Conservation (phyloP, 2,797 vertebrate species). For the Malacoraja senta region DNA sequence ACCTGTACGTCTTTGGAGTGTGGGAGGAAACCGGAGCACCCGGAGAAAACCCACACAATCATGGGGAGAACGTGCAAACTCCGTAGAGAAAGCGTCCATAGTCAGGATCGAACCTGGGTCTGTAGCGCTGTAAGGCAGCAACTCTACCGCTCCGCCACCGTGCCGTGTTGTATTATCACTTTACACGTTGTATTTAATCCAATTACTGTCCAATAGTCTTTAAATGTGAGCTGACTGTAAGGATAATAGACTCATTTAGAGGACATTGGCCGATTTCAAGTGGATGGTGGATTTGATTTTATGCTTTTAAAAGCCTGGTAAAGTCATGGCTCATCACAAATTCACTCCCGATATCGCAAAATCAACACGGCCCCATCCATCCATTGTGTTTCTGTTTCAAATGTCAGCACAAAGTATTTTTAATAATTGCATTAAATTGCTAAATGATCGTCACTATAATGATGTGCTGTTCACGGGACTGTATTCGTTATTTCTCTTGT, state of each 20-base stretch:
- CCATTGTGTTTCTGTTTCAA: not conserved
- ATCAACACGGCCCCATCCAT: not conserved
- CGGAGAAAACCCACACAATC: too few species aligned
- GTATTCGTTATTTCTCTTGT: not conserved
- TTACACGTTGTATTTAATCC: not conserved
- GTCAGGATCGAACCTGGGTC: too few species aligned
- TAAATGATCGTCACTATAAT: not conserved
- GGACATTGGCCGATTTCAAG: not conserved
- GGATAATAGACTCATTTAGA: not conserved
- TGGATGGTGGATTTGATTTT: not conserved
- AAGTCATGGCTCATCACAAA: not conserved
- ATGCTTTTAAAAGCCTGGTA: not conserved
- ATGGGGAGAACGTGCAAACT: too few species aligned
- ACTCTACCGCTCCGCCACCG: too few species aligned
- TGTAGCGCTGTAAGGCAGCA: too few species aligned
- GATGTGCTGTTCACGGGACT: not conserved
- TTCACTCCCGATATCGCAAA: not conserved
- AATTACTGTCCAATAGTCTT: not conserved
- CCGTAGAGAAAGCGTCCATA: too few species aligned
- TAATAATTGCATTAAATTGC: not conserved
- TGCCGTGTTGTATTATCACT: too few species aligned
- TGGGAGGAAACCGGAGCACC: too few species aligned
- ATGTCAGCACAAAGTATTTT: not conserved
- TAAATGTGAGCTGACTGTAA: not conserved
- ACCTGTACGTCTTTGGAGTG: too few species aligned